Conservation (phyloP, 2,888 invertebrate species). For the Erebia aethiops region DNA sequence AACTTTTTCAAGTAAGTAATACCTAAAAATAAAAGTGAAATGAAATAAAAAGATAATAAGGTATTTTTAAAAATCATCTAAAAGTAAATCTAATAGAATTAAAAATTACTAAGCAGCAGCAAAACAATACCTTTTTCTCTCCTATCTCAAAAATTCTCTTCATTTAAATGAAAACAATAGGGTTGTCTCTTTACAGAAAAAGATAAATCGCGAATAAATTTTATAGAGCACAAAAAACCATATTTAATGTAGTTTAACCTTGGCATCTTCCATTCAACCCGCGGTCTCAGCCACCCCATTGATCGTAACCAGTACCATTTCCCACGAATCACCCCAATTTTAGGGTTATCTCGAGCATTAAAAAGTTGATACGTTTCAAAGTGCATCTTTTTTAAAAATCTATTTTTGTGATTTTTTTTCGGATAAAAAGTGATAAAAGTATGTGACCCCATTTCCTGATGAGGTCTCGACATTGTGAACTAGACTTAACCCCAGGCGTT, state of each 20-base stretch:
- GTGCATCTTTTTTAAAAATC: conserved; percentile 53
- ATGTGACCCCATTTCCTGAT: conserved; percentile 75
- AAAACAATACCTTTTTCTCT: neutral
- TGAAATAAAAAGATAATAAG: neutral
- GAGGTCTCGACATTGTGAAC: conserved; percentile 78
- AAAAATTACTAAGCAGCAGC: neutral
- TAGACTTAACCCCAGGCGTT: conserved; percentile 72
- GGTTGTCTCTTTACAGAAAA: neutral
- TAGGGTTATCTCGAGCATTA: conserved; percentile 72
- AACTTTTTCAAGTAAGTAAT: neutral
- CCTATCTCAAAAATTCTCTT: neutral
- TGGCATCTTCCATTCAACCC: conserved; percentile 54
- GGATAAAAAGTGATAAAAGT: conserved; percentile 55
- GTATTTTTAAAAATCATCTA: too few species aligned
- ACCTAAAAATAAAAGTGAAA: neutral
- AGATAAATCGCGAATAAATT: conserved; percentile 20
- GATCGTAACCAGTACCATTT: conserved; percentile 52
- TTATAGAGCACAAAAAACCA: conserved; percentile 42
- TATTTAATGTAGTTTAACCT: conserved; percentile 67
- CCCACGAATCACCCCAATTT: conserved; percentile 78
- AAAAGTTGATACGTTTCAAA: conserved; percentile 72
- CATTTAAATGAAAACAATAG: conserved; percentile 8
- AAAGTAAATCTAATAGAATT: neutral
- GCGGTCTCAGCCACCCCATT: conserved; percentile 57
- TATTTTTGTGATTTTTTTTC: conserved; percentile 45